Base-by-base conservation (phyloP, 1,140 invertebrate species). In the Atta cephalotes region DNA sequence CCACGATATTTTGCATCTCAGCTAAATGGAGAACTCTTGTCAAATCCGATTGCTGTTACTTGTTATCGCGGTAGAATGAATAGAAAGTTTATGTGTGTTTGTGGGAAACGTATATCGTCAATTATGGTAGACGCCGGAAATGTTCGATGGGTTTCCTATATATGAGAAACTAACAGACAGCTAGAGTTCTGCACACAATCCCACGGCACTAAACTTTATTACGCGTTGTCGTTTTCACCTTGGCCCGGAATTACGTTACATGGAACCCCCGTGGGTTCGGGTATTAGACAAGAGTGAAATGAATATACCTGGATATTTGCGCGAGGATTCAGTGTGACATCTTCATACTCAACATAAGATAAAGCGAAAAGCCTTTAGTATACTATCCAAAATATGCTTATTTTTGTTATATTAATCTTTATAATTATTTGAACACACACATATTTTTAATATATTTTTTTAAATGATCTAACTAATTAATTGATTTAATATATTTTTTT, bases 201-300 rank as follows among this genome's bases (percentile, higher is more conserved):
- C 18, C 28, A 35, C 56, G 6, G 25, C 28, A 70, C 53, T 89
- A 85, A 89, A 85, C 72, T 86, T 89, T 89, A 78, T 86, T 56
- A 89, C 39, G 72, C 74, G 56, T 58, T 74, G 74, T 88, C 84
- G 65, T 86, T 88, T 74, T 88, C 80, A 88, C 39, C 81, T 87
- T 39, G 65, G 18, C 25, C 35, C 28, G 16, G 21, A 31, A 28
- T 60, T 63, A 60, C 66, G 51, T 31, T 10, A 35, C 58, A 31
- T 4, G 21, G 7, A 62, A 62, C 18, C 21, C 14, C 21, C 18
- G 28, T 18, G 25, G 25, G 7, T 85, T 86, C 35, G 5, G n/a
- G n/a, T n/a, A 28, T 31, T 60, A 45, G 21, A 21, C 80, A 51
- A n/a, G 56, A 74, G 35, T 45, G 25, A 76, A 28, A 35, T 31